phyloP scores from a whole-genome alignment of 2,888 invertebrate species.

The Boloria selene region DNA sequence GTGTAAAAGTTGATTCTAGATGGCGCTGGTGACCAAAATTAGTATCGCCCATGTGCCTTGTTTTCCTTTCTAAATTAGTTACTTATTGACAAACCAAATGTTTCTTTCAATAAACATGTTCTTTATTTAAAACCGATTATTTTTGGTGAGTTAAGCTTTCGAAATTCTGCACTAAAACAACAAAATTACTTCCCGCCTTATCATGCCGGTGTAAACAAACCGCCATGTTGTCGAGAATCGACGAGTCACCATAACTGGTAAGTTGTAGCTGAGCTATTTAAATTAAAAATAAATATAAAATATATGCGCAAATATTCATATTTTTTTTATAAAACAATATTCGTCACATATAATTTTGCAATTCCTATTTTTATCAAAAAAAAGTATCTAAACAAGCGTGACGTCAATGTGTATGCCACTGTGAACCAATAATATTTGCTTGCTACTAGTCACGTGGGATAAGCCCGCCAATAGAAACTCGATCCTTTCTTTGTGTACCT shows the following conservation, averaged over 20 bases:
- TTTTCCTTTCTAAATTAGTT: conserved; percentile 49
- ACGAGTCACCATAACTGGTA: conserved; percentile 57
- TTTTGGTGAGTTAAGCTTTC: conserved; percentile 44
- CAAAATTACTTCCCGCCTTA: conserved; percentile 74
- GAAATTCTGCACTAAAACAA: conserved; percentile 41
- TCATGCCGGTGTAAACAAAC: conserved; percentile 83
- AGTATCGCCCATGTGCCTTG: conserved; percentile 71
- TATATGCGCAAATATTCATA: conserved; percentile 1
- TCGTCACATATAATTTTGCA: conserved; percentile 1
- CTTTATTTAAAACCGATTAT: conserved; percentile 51
- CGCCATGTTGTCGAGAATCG: conserved; percentile 77
- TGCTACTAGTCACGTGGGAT: conserved; percentile 77
- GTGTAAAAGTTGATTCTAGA: conserved; percentile 48
- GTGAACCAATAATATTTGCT: conserved; percentile 67
- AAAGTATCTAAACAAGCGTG: conserved; percentile 51
- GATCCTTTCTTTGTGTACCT: conserved; percentile 82
- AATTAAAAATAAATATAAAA: conserved; percentile 1
- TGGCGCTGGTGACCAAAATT: conserved; percentile 61
- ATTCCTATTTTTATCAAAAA: conserved; percentile 35
- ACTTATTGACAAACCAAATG: conserved; percentile 45
- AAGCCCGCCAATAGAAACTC: conserved; percentile 71
- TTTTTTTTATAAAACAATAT: neutral
- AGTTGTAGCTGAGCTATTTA: conserved; percentile 48
- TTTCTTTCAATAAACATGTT: conserved; percentile 62
- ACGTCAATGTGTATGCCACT: conserved; percentile 53